Evolutionary conservation across 1,140 invertebrate genomes (phyloP).

Genomic region (Phthorimaea operculella): DNA sequence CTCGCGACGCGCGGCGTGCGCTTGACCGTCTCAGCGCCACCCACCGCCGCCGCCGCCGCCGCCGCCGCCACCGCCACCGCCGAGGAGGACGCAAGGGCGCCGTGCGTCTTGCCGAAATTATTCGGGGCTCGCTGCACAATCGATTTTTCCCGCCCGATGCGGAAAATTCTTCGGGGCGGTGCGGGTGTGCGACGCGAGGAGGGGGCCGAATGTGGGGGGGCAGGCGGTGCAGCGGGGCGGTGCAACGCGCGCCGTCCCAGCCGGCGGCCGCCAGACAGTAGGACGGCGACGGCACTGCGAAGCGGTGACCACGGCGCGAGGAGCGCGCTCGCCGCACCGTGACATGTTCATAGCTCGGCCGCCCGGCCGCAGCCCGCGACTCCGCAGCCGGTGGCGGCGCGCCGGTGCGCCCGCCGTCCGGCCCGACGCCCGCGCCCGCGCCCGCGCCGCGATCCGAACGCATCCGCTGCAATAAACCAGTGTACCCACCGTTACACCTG

Average conservation of each 20-base stretch:
- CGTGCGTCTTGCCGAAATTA: conserved; percentile 65
- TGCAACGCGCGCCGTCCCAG: conserved; percentile 57
- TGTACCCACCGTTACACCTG: conserved; percentile 47
- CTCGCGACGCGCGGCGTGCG: conserved; percentile 23
- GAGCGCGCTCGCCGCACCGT: conserved; percentile 58
- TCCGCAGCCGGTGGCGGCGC: conserved; percentile 55
- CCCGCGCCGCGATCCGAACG: conserved; percentile 30
- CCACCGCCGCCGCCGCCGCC: conserved; percentile 18
- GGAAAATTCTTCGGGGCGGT: conserved; percentile 61
- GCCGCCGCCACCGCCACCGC: conserved; percentile 18
- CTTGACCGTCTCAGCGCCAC: conserved; percentile 38
- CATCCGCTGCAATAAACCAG: conserved; percentile 25
- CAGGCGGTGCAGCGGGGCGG: conserved; percentile 60
- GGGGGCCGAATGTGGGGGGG: conserved; percentile 33
- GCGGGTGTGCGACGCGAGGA: conserved; percentile 42
- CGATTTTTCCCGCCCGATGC: conserved; percentile 65
- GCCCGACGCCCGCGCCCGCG: conserved; percentile 37
- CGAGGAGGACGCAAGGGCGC: conserved; percentile 53
- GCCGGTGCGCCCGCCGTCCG: conserved; percentile 55
- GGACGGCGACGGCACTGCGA: conserved; percentile 62
- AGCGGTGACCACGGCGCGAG: conserved; percentile 59
- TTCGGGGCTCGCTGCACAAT: conserved; percentile 64
- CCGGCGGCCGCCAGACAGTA: conserved; percentile 55
- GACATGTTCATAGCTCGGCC: conserved; percentile 57
- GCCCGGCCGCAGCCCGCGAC: conserved; percentile 56